phyloP scores from a whole-genome alignment of 2,797 vertebrate genomes.

The Microctenopoma steveboyesi region DNA sequence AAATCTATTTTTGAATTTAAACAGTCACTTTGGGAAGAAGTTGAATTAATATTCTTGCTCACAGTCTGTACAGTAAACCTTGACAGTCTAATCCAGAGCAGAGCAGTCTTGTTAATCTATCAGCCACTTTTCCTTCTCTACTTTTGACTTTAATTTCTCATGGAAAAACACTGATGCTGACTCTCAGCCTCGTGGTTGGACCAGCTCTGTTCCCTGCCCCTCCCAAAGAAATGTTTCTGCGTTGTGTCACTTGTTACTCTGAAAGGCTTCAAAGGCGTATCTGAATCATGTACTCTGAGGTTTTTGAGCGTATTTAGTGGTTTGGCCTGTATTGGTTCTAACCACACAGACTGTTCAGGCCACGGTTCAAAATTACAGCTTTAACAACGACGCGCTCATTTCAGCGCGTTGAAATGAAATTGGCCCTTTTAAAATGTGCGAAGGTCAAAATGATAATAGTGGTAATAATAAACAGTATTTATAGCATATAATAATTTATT shows the following conservation, averaged over 20 bases:
- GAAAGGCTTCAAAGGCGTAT: conserved; percentile 60
- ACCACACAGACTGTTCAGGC: conserved; percentile 31
- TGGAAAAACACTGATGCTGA: conserved; percentile 36
- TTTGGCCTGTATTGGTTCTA: conserved; percentile 51
- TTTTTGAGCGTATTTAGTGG: conserved; percentile 57
- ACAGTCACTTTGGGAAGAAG: conserved; percentile 16
- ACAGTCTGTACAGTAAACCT: conserved; percentile 28
- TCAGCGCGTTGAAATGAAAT: conserved; percentile 12
- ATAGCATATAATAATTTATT: too few species aligned
- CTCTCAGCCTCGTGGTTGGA: conserved; percentile 21
- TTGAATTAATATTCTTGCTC: conserved; percentile 28
- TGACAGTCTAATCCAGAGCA: conserved; percentile 48
- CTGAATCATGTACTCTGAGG: conserved; percentile 59
- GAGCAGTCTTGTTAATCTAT: conserved; percentile 45
- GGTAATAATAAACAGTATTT: neutral
- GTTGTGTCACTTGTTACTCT: conserved; percentile 71
- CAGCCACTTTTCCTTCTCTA: conserved; percentile 37
- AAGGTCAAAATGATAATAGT: conserved; percentile 1
- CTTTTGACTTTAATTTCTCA: conserved; percentile 42
- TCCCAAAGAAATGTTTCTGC: conserved; percentile 51
- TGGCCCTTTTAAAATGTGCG: conserved; percentile 7
- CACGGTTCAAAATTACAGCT: conserved; percentile 30
- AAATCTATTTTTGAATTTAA: conserved; percentile 50
- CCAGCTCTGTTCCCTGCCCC: conserved; percentile 13
- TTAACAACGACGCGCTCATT: conserved; percentile 26